Evolutionary conservation across 92 coral and sea anemone species (phyloP), one percentile per base, ranked within the genome.

Genomic region (Montipora capitata): DNA sequence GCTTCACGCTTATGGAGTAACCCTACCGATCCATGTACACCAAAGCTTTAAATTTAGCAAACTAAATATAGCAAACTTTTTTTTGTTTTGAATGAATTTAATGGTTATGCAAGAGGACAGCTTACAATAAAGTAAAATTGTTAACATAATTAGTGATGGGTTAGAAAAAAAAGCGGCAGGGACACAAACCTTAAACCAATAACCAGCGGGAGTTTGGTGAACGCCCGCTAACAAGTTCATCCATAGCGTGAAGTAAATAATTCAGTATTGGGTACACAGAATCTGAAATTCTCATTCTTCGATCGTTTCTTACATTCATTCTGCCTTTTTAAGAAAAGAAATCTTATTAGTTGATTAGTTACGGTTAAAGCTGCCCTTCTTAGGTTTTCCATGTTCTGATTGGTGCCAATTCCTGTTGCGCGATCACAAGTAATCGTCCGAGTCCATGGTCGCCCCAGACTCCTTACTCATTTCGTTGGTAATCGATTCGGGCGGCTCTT

Each of bases 91-190:
- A 6, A 72, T 83, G 87, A 68, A 5, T 82, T 83, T 72, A 83
- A 18, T 83, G 79, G 14, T 27, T 83, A 73, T 73, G 40, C 80
- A 83, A 59, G 71, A 45, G 79, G 44, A 57, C 87, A 83, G 79
- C 87, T 83, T 57, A 72, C 62, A 83, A 68, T 18, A 69, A 40
- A 52, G n/a, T 62, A 16, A 81, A 52, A 3, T 2, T 2, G 77
- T 81, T 68, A 81, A 77, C 64, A 68, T 51, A n/a, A 40, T 80
- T 48, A 66, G 63, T 52, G 0, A 27, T 27, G 49, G 68, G 44
- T 81, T 81, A 68, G 10, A 13, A 39, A 14, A 35, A 35, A 48
- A 38, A 40, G 11, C 27, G 77, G 77, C 77, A 81, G 68, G n/a
- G 11, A 4, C 51, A 12, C 14, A 10, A 51, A 15, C 10, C 11